Evolutionary conservation across 2,797 vertebrate genomes (phyloP).

Genomic region (Syndactyla subalaris): DNA sequence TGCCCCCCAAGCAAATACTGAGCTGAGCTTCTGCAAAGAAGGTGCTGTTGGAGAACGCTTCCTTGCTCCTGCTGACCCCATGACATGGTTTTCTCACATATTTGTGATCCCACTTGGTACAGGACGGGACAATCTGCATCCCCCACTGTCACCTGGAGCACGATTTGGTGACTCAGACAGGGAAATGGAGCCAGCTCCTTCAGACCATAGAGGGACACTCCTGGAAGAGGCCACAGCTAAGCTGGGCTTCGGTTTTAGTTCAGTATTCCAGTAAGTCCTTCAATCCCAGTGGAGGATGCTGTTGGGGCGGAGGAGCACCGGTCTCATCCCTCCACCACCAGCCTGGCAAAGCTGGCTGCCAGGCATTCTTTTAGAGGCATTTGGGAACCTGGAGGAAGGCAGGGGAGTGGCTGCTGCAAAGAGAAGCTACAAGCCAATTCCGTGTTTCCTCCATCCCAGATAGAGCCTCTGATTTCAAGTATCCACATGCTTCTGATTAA

Average conservation of each 20-base stretch:
- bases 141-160: background rate
- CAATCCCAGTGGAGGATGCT: background rate
- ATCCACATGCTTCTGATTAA: background rate
- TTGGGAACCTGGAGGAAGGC: background rate
- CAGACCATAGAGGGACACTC: background rate
- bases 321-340: background rate
- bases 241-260: background rate
- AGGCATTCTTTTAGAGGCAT: background rate
- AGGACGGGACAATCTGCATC: background rate
- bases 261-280: background rate
- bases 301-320: accelerated
- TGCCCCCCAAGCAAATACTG: background rate
- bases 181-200: background rate
- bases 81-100: background rate
- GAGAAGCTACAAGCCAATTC: background rate
- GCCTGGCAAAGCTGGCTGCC: background rate
- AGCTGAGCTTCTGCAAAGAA: background rate
- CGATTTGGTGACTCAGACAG: background rate
- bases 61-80: background rate
- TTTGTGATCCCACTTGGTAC: background rate
- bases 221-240: background rate
- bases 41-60: background rate
- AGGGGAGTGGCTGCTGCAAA: background rate
- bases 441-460: background rate
- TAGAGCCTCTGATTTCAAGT: background rate